These are phyloP conservation scores for Sinonovacula constricta DNA, from an alignment of 1,140 invertebrate genomes.

Conservation along the genomic window DNA sequence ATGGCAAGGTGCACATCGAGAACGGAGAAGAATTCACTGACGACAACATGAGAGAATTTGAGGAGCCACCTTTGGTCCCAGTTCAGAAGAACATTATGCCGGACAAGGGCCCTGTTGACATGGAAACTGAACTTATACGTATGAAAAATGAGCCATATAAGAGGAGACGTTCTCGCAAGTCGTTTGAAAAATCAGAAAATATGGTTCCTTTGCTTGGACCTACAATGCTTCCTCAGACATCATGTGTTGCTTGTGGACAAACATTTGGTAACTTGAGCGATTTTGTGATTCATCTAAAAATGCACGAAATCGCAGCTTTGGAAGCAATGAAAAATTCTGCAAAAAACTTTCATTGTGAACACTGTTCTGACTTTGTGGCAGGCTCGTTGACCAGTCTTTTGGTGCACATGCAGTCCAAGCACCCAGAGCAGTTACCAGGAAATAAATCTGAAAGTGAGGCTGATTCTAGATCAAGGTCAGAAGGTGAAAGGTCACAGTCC, in stretches of 20 bases:
- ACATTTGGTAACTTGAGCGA: conserved; percentile 63
- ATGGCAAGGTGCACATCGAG: conserved; percentile 90
- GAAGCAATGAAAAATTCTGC: conserved; percentile 52
- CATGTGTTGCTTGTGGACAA: conserved; percentile 71
- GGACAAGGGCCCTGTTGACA: conserved; percentile 60
- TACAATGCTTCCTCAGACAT: conserved; percentile 51
- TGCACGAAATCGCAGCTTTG: conserved; percentile 68
- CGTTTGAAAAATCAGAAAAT: conserved; percentile 73
- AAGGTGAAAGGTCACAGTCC: conserved; percentile 49
- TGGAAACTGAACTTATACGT: conserved; percentile 76
- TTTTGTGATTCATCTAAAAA: conserved; percentile 66
- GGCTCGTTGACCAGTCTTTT: conserved; percentile 65
- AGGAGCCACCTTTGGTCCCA: conserved; percentile 75
- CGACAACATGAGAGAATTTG: conserved; percentile 75
- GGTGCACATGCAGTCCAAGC: conserved; percentile 64
- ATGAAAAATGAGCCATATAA: conserved; percentile 79
- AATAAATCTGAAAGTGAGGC: conserved; percentile 38
- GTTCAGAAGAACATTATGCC: conserved; percentile 56
- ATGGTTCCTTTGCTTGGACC: conserved; percentile 56
- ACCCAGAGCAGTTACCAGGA: conserved; percentile 53
- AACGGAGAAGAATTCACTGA: conserved; percentile 76
- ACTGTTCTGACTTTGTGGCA: conserved; percentile 61
- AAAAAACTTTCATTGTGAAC: conserved; percentile 63
- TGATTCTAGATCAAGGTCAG: background rate
- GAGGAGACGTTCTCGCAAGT: conserved; percentile 74